phyloP scores from a whole-genome alignment of 2,888 invertebrate genomes.

The Rhimphoctona megacephalus region DNA sequence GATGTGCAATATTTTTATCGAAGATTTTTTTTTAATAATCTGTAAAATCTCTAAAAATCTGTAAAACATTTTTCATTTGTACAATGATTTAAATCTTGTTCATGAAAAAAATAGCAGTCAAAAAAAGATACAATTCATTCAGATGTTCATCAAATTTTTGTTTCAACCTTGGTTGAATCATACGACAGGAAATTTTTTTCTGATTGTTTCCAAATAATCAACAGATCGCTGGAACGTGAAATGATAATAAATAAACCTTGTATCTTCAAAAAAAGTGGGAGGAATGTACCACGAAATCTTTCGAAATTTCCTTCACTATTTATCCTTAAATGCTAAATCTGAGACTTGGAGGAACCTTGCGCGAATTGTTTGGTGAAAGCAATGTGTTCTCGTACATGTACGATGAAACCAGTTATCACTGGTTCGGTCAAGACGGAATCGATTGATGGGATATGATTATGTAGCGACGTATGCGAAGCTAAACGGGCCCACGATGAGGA shows the following conservation, averaged over 20 bases:
- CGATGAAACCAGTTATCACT: slow-evolving; percentile 41
- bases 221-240: neutral
- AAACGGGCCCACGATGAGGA: slow-evolving; percentile 42
- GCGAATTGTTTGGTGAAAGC: neutral
- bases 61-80: neutral
- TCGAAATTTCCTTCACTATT: neutral
- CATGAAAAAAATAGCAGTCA: neutral
- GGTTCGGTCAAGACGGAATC: slow-evolving; percentile 38
- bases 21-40: neutral
- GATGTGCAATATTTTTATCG: neutral
- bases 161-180: neutral
- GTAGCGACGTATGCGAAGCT: slow-evolving; percentile 9
- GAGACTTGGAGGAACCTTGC: neutral
- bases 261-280: neutral
- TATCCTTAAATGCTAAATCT: neutral
- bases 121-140: neutral
- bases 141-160: neutral
- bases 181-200: neutral
- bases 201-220: neutral
- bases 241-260: neutral
- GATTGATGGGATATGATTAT: slow-evolving; percentile 24
- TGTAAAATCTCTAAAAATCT: too few species aligned
- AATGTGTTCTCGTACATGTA: neutral
- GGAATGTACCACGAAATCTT: neutral
- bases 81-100: neutral